Percentiles rank a stretch among this genome's conserved stretches.
phyloP scores from a whole-genome alignment of 2,113 vertebrate species.

The Syngnathoides biaculeatus region DNA sequence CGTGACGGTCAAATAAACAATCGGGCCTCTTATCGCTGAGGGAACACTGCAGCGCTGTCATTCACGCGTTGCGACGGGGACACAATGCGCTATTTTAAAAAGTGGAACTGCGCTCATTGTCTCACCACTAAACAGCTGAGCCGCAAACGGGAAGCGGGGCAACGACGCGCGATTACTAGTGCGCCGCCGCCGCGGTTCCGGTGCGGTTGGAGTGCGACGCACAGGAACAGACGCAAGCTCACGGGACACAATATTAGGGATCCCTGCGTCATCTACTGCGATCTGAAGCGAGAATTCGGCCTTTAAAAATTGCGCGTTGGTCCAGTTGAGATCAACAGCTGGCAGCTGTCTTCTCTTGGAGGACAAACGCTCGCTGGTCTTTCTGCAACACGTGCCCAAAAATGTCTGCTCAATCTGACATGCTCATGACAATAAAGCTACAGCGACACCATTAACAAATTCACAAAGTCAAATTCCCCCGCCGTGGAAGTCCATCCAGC shows the following conservation, averaged over 20 bases:
- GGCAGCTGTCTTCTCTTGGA: slow-evolving; percentile 43
- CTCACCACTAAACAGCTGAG: not conserved
- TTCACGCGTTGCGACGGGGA: not conserved
- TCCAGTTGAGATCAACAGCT: slow-evolving; percentile 51
- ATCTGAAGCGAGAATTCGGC: not conserved
- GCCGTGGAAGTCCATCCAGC: too few relatives aligned
- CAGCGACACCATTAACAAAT: too few relatives aligned
- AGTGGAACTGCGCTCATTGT: not conserved
- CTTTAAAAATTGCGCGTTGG: slow-evolving; percentile 14
- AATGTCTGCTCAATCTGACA: not conserved
- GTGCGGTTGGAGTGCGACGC: not conserved
- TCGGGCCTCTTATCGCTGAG: not conserved
- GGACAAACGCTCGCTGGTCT: slow-evolving; percentile 39
- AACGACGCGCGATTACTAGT: not conserved
- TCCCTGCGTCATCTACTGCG: not conserved
- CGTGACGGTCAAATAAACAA: not conserved
- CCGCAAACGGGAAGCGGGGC: not conserved
- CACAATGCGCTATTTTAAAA: not conserved
- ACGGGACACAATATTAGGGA: not conserved
- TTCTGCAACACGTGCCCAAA: not conserved
- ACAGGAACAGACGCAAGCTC: too few relatives aligned
- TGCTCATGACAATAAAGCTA: not conserved
- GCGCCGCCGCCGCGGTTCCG: not conserved
- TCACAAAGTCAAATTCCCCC: too few relatives aligned
- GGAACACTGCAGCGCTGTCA: not conserved